phyloP scores from a whole-genome alignment of 2,888 invertebrate genomes.

The Drosophila nr. fundita region DNA sequence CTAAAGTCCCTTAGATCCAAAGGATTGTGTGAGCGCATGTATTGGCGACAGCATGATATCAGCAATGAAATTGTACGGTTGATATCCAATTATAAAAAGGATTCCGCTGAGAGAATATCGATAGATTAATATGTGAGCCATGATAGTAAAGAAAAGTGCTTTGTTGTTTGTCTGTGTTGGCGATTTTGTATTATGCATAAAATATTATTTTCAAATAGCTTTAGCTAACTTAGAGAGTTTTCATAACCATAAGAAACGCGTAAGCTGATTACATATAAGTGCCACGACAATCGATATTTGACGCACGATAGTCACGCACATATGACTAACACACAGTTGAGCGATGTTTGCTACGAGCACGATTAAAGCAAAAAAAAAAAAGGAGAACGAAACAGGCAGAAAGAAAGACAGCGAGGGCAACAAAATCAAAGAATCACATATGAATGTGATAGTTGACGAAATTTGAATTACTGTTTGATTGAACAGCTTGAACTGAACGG shows the following conservation, averaged over 20 bases:
- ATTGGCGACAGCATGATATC: no score
- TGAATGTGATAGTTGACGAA: constrained; percentile 20
- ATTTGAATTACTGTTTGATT: constrained; percentile 30
- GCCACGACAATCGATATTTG: constrained; percentile 21
- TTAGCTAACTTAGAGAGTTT: neutral
- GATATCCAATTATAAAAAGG: no score
- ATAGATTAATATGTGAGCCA: neutral
- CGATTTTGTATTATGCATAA: neutral
- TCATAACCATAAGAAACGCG: no score
- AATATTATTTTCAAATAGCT: neutral
- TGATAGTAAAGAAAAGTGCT: neutral
- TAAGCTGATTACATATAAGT: neutral
- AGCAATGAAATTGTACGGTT: no score
- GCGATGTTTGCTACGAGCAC: constrained; percentile 29
- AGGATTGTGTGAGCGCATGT: no score
- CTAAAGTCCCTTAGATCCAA: no score
- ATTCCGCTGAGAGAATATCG: no score
- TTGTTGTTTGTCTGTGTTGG: neutral
- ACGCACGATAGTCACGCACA: constrained; percentile 10
- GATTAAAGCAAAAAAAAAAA: constrained; percentile 19
- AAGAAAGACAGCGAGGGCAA: constrained; percentile 40
- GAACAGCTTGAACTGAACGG: constrained; percentile 10
- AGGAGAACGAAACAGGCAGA: constrained; percentile 40
- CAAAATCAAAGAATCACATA: constrained; percentile 24
- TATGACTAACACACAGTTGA: constrained; percentile 30